Evolutionary conservation across 1,140 invertebrate genomes (phyloP), one percentile per base, ranked within the genome.

Genomic region (Zaprionus lachaisei): DNA sequence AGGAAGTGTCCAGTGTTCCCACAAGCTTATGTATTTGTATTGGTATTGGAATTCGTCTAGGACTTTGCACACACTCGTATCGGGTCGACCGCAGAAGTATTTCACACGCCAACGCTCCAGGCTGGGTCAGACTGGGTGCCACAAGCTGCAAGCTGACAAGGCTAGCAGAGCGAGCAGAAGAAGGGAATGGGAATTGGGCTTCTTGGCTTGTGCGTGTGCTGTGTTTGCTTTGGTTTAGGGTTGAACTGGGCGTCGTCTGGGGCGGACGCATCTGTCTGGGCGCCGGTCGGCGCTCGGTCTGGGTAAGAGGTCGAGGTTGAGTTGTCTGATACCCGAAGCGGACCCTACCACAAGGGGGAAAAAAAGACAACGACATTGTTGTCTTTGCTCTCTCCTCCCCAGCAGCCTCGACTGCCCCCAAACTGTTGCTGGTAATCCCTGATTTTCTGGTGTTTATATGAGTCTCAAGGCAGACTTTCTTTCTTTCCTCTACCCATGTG

Each of bases 61-160:
- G 44, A 65, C 47, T 54, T 5, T 26, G 28, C 44, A 54, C 34
- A 71, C 31, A 51, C 63, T 28, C 70, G 34, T 34, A 34, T n/a
- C 56, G 37, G 17, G n/a, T 44, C 67, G 63, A 77, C 81, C 77
- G 54, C 77, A 74, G 64, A 80, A 83, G 66, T 82, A 74, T 77
- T 81, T 81, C 74, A 67, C 77, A 76, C 73, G 55, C 68, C 31
- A 69, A 55, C 76, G 55, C 69, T 66, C 5, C 26, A 20, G 63
- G 49, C 66, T 38, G 31, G 69, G 73, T 83, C 72, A 77, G 83
- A 34, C 31, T 51, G 41, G 34, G 31, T 44, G 31, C n/a, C 64
- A 31, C 38, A 62, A 70, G 66, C 56, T 61, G 24, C 38, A 44
- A 15, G 24, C 15, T 15, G 34, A 15, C 24, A 15, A 14, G n/a